Evolutionary conservation across 2,797 vertebrate species (phyloP), one percentile per base, ranked within the genome.

Genomic region (Lateolabrax maculatus): DNA sequence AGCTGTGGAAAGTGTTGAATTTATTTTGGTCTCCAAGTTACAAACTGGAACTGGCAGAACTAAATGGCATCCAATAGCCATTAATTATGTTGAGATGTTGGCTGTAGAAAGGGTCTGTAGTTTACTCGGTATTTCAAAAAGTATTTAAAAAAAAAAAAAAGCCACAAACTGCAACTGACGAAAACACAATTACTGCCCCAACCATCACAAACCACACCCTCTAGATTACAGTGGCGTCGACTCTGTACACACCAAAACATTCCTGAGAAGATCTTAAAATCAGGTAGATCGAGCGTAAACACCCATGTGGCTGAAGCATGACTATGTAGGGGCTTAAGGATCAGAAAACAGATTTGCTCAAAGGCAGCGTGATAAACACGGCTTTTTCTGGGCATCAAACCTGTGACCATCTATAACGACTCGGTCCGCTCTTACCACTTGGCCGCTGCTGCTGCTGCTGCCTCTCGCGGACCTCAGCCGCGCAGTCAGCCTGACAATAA

Each of bases 401-500:
- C 11, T 51, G 55, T 34, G 76, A 71, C 60, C 18, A 29, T 43
- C 3, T 11, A 9, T 2, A 12, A 66, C 2, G 2, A 23, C 37
- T 41, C 0, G 2, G 19, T 39, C 6, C n/a, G 25, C 58, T n/a
- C 4, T 25, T 36, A 56, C 43, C 41, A 12, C 29, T 52, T 12
- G 37, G n/a, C 21, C 0, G 11, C 16, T 0, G 1, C 9, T n/a
- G n/a, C n/a, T n/a, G 31, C 31, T 34, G 48, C 46, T 5, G 57
- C 34, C 62, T 63, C 23, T 18, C 21, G 46, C 52, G 64, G 46
- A 51, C 15, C 62, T 37, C 12, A 11, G 34, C 16, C 41, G 11
- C 13, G 8, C 72, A 52, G 61, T 61, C 27, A 55, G 23, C 60
- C 60, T 55, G 58, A 72, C 66, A 52, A 18, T 27, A 44, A 79